Evolutionary conservation across 2,888 invertebrate species (phyloP).

Genomic region (Drosophila anomalipes): DNA sequence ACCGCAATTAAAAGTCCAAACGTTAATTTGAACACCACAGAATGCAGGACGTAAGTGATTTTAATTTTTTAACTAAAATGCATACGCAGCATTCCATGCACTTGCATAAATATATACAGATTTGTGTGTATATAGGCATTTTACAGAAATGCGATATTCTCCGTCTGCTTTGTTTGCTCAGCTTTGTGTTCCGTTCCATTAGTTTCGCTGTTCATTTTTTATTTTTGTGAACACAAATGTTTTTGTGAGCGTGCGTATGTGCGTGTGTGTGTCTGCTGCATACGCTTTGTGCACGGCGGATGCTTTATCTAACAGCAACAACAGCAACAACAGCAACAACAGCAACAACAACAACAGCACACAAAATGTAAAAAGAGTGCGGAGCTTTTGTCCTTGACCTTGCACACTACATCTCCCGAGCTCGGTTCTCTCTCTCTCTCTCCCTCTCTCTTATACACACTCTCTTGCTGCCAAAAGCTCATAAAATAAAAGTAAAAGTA

Average conservation of each 20-base stretch:
- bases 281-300: constrained; percentile 43
- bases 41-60: constrained; percentile 73
- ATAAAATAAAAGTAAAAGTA: constrained; percentile 33
- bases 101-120: constrained; percentile 5
- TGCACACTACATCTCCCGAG: constrained; percentile 56
- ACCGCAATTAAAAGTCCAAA: constrained; percentile 23
- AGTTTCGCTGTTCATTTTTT: constrained; percentile 20
- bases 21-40: constrained; percentile 54
- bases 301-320: constrained; percentile 71
- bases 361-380: constrained; percentile 28
- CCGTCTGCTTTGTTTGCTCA: constrained; percentile 31
- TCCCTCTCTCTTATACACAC: constrained; percentile 23
- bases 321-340: constrained; percentile 27
- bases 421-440: constrained; percentile 21
- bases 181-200: constrained; percentile 31
- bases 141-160: constrained; percentile 26
- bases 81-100: not conserved
- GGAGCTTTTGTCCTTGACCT: constrained; percentile 78
- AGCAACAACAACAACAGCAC: constrained; percentile 14
- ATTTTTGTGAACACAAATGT: constrained; percentile 22
- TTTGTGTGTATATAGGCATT: not conserved
- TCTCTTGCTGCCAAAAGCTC: constrained; percentile 42
- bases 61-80: constrained; percentile 19
- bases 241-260: constrained; percentile 12
- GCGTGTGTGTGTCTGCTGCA: constrained; percentile 11